phyloP scores from a whole-genome alignment of 2,113 vertebrate species.

The Paradoxurus hermaphroditus region DNA sequence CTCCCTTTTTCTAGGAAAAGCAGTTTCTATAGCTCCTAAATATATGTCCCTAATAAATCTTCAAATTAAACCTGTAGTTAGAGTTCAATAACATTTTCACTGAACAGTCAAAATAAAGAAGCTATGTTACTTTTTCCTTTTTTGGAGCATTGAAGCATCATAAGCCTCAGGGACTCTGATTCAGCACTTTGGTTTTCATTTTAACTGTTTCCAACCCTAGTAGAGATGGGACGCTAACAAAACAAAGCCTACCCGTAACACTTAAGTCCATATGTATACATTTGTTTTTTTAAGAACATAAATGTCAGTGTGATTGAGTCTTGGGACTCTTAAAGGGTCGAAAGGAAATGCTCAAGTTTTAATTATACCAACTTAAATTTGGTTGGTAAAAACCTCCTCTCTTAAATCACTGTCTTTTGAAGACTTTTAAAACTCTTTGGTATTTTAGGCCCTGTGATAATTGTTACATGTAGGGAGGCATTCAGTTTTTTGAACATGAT shows the following conservation, averaged over 20 bases:
- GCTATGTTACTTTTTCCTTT: conserved; percentile 9
- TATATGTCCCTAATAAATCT: neutral
- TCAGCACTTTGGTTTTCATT: conserved; percentile 10
- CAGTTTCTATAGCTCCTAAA: neutral
- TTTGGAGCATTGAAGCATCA: neutral
- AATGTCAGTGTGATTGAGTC: neutral
- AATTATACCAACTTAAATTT: conserved; percentile 27
- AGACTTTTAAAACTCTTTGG: neutral
- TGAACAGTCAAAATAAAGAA: neutral
- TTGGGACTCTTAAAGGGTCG: neutral
- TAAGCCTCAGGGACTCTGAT: neutral
- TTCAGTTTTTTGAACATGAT: neutral
- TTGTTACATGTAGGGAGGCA: neutral
- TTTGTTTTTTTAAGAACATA: neutral
- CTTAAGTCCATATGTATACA: neutral
- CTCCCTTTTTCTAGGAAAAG: conserved; percentile 43
- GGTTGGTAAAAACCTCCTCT: neutral
- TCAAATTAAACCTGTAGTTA: neutral
- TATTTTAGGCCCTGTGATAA: neutral
- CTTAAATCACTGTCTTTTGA: conserved; percentile 10
- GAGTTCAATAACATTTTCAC: neutral
- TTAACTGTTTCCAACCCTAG: conserved; percentile 34
- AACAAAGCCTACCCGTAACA: neutral
- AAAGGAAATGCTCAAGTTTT: conserved; percentile 34
- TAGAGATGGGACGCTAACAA: neutral